Evolutionary conservation across 2,888 invertebrate genomes (phyloP), one percentile per base, ranked within the genome.

Genomic region (Steinernema carpocapsae): DNA sequence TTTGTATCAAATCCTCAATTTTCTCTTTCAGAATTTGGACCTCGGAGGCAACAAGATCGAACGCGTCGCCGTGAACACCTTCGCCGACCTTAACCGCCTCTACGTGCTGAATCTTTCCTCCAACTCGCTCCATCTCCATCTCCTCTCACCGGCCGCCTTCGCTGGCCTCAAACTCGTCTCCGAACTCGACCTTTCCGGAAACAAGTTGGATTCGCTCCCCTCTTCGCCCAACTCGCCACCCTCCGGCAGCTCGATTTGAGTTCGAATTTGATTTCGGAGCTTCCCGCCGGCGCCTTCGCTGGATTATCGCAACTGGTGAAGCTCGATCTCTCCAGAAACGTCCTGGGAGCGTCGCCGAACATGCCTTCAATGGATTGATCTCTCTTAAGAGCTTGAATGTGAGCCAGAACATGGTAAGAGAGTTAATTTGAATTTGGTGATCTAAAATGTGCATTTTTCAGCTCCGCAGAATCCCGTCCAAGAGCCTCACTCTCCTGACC

Each of bases 21-120:
- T 17, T 1, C 19, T 19, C 12, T 46, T 76, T 75, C 70, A 76
- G 76, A n/a, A 10, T 19, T 56, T 76, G 22, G 76, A 76, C 48
- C 64, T 76, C 29, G 37, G 43, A 24, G 32, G 37, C 24, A 76
- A 76, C 73, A 24, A 75, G 46, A 76, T 76, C 51, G 51, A 64
- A 17, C 64, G 71, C 42, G 74, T 76, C 32, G 59, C 24, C 43
- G 1, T 56, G 14, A 32, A 71, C 22, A 74, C 76, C 19, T 76
- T 76, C 70, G 73, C 56, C 32, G 77, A 72, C 32, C 70, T 78
- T 32, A 26, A 24, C 17, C 17, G n/a, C 4, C 56, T 76, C 37
- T 22, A 24, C 32, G 29, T 19, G 22, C 46, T 76, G 70, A 76
- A 76, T 45, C 59, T 76, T 1, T 64, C 76, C 0, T 45, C 26